Percentiles rank a stretch among this genome's conserved stretches.
Conservation (phyloP, 2,888 invertebrate species). For the Podotricha telesiphe region DNA sequence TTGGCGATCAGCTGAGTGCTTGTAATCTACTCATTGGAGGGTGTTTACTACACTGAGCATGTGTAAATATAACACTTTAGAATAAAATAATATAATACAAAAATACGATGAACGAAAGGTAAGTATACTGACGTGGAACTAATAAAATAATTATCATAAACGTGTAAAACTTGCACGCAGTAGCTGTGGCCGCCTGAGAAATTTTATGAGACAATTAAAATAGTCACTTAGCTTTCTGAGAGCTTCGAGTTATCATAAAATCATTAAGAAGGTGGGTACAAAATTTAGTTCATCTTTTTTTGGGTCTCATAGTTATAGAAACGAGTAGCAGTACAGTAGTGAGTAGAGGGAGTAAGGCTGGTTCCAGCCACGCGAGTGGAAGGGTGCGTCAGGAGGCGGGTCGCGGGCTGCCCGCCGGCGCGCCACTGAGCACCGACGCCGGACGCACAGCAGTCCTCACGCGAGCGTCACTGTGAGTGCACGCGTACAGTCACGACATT, state of each 20-base stretch:
- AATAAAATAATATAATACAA: not conserved
- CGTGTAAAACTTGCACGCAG: no score
- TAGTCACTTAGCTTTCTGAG: not conserved
- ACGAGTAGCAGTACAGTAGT: not conserved
- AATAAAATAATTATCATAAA: no score
- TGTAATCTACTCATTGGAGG: not conserved
- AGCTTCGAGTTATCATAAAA: no score
- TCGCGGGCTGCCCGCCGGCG: constrained; percentile 43
- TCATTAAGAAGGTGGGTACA: not conserved
- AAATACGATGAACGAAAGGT: no score
- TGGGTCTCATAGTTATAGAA: not conserved
- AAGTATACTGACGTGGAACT: no score
- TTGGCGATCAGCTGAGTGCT: constrained; percentile 34
- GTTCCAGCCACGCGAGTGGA: constrained; percentile 33
- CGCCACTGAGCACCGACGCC: constrained; percentile 42
- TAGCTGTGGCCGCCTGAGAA: no score
- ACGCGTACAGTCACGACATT: constrained; percentile 28
- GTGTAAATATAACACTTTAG: not conserved
- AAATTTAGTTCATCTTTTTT: not conserved
- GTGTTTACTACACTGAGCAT: not conserved
- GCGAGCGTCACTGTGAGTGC: constrained; percentile 47
- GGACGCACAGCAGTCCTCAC: constrained; percentile 50
- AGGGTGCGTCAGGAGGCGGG: constrained; percentile 39
- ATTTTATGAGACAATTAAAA: no score
- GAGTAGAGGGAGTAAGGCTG: constrained; percentile 44